A percentile compares a stretch with the other conserved stretches of the same genome.
Evolutionary conservation across 2,797 vertebrate genomes (phyloP).

Genomic region (Scyliorhinus canicula): DNA sequence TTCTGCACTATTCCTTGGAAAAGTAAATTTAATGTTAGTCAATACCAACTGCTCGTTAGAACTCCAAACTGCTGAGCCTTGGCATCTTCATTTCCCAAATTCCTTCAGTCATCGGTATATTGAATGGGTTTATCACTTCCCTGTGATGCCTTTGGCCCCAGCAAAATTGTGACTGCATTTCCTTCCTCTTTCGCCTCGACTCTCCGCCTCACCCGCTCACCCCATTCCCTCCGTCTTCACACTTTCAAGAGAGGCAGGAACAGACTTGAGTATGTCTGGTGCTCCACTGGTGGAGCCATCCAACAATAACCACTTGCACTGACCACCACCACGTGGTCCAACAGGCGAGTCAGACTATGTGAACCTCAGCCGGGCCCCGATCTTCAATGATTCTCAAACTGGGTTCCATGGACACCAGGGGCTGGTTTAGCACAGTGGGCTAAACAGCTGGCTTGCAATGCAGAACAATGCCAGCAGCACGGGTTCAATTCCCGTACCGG

Average conservation of each 20-base stretch:
- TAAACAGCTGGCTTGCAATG: too few relatives aligned
- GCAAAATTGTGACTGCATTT: neutral
- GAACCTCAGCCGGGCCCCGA: neutral
- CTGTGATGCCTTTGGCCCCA: neutral
- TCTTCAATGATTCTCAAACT: neutral
- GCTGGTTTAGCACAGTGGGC: too few relatives aligned
- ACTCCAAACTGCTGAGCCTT: neutral
- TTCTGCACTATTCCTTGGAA: neutral
- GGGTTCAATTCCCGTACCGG: too few relatives aligned
- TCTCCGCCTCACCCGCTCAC: neutral
- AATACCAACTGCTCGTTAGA: neutral
- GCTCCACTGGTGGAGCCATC: neutral
- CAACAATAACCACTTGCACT: neutral
- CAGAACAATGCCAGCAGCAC: too few relatives aligned
- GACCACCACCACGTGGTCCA: neutral
- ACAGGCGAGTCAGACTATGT: neutral
- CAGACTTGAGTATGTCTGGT: neutral
- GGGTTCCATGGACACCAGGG: too few relatives aligned
- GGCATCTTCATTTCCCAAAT: neutral
- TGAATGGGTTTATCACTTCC: neutral
- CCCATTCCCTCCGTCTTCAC: neutral
- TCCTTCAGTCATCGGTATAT: neutral
- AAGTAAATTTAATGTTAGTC: too few relatives aligned
- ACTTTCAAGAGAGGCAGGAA: too few relatives aligned
- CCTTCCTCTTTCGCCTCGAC: neutral